Evolutionary conservation across 2,797 vertebrate species (phyloP), one percentile per base, ranked within the genome.

Genomic region (Octomys mimax): DNA sequence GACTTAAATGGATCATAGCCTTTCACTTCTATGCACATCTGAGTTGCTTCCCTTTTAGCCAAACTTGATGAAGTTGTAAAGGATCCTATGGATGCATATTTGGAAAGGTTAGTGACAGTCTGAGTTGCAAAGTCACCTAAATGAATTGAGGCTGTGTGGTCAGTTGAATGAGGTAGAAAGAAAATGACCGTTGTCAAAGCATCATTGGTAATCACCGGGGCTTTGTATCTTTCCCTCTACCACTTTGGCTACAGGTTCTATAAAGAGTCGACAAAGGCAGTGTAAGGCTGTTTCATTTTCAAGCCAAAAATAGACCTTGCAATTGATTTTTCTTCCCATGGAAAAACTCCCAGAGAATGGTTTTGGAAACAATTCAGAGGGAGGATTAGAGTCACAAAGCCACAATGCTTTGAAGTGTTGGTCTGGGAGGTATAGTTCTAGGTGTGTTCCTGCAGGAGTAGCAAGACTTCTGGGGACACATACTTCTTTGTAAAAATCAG

Each of bases 11-110:
- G 21, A 84, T 86, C 39, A 11, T 0, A 31, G 6, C n/a, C 21
- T 66, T 7, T 93, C 62, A 71, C 79, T 85, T 86, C 61, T 77
- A 7, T 81, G 79, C 33, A 2, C 31, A 78, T 94, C 80, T 90
- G 73, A 16, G 18, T 92, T 57, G 11, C 28, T 92, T 95, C 22
- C 79, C 87, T 61, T 92, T 89, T 54, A 54, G 84, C n/a, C 61
- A 92, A 80, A 75, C 46, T 59, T 79, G 82, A n/a, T 14, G 84
- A 79, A 42, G 75, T 82, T 28, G 68, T 68, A 68, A 59, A 87
- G 16, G 66, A 19, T 33, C 54, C 71, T 81, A 14, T 0, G 75
- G 68, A 61, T 12, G 81, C 18, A 10, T 54, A 10, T 54, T 92
- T 19, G 49, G 83, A 46, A 90, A 90, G 61, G 33, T 68, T n/a